Base-by-base conservation (phyloP, 35 echinoderm and acorn worm species). In the Hemicentrotus pulcherrimus region DNA sequence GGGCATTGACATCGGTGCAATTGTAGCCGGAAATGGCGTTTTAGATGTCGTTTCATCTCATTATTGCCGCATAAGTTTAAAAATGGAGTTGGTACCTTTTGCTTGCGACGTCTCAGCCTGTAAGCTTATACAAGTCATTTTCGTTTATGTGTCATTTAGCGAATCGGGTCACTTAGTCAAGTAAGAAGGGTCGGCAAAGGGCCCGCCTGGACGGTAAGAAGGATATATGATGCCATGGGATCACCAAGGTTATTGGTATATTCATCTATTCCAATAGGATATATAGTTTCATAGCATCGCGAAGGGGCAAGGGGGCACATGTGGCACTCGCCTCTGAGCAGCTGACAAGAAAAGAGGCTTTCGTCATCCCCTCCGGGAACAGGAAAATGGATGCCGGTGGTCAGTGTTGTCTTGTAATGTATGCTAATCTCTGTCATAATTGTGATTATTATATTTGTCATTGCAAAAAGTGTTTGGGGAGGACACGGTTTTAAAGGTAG, bases 201-300 rank as follows among this genome's bases (percentile, higher is more conserved):
- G 28, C 24, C 65, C 65, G 28, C 19, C 65, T 78, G 65, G 19
- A 78, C 19, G 22, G 65, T n/a, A 78, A 78, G 19, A 78, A n/a
- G 22, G 65, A 78, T 78, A 70, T 70, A 78, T 78, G 65, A 78
- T 78, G n/a, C 19, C 65, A 78, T n/a, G 28, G 65, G 65, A 28
- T 78, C 65, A 78, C 6, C 65, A 78, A 24, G 65, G 65, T 78
- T 78, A 78, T 78, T 78, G 65, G 65, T 78, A 78, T 78, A 78
- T 78, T 78, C 65, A 78, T 78, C 65, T 78, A 78, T 78, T 78
- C 65, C 28, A 78, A 78, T 78, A 78, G 65, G 65, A 78, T 78
- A 78, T 78, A 78, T 28, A 8, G 65, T 78, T 78, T 78, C 65
- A 78, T 78, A 78, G 65, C 15, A 78, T 78, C 65, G 19, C 19